Evolutionary conservation across 1,140 invertebrate genomes (phyloP), one percentile per base, ranked within the genome.

Genomic region (Drosophila parvula): DNA sequence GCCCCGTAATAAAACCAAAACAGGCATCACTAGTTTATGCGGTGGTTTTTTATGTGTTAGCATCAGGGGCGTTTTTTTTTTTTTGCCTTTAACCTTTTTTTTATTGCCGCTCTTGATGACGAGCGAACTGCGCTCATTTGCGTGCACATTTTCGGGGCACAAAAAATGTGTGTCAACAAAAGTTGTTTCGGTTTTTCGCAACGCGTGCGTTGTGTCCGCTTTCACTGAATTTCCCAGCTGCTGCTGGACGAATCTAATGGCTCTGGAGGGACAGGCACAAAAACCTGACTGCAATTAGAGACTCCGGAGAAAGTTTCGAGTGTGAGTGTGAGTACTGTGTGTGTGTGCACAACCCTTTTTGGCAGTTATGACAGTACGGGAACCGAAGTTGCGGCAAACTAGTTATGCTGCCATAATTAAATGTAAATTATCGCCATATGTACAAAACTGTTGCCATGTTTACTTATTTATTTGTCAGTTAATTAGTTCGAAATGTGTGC

Each of bases 141-240:
- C 62, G 62, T 81, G 64, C 64, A 71, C 44, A 78, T 81, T 81
- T 78, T 78, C 56, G 65, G 67, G 74, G 78, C 78, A 78, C 78
- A 78, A 76, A 69, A 84, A 89, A 81, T 85, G 74, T 89, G 77
- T 88, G 84, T 78, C 84, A 84, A 88, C 84, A 81, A 78, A 80
- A 71, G 59, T 86, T 70, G 1, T 61, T 56, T 55, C 16, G 60
- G 41, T 60, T 59, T 41, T 44, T 50, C 51, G 34, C 61, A 53
- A 34, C 47, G 30, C 63, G 60, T 38, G 51, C 71, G 51, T 78
- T 70, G 43, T 60, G 59, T 58, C 56, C 51, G 70, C 53, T 67
- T 47, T 40, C 62, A 51, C 62, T 55, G 22, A 36, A 55, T 45
- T 50, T 48, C 12, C 55, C 47, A n/a, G 32, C 53, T 58, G 57